Conservation (phyloP, 1,140 invertebrate genomes). For the Ceratina australensis region DNA sequence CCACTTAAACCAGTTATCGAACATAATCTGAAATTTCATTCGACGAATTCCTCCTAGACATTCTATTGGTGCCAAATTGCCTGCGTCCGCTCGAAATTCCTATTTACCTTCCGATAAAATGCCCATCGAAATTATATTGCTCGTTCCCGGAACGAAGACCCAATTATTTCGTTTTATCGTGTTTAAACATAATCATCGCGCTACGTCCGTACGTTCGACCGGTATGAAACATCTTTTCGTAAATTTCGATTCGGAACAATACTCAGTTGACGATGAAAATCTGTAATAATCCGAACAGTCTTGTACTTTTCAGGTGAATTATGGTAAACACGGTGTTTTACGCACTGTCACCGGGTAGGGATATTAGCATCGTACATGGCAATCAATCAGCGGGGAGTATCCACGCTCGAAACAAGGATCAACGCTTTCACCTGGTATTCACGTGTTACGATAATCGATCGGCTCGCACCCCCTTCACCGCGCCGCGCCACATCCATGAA, state of each 20-base stretch:
- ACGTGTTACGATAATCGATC: slow-evolving; percentile 51
- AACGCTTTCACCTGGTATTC: slow-evolving; percentile 23
- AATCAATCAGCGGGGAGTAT: slow-evolving; percentile 21
- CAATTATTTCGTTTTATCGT: not conserved
- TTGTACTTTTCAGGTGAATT: not conserved
- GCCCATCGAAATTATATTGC: not conserved
- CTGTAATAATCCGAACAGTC: too few relatives aligned
- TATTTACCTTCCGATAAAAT: not conserved
- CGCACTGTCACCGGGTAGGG: not conserved
- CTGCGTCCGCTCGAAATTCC: slow-evolving; percentile 5
- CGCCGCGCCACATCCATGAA: not conserved
- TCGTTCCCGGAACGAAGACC: not conserved
- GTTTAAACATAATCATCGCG: not conserved
- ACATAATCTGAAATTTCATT: slow-evolving; percentile 21
- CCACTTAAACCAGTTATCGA: slow-evolving; percentile 26
- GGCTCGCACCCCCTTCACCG: not conserved
- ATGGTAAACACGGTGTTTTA: not conserved
- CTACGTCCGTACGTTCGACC: not conserved
- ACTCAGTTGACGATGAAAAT: too few relatives aligned
- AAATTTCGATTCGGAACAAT: too few relatives aligned
- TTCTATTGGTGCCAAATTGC: not conserved
- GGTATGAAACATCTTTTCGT: too few relatives aligned
- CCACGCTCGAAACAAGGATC: slow-evolving; percentile 13
- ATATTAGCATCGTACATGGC: slow-evolving; percentile 22
- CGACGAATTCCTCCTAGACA: not conserved